These are phyloP conservation scores for Chalcis sispes DNA, from an alignment of 2,888 invertebrate genomes.

Conservation along the genomic window DNA sequence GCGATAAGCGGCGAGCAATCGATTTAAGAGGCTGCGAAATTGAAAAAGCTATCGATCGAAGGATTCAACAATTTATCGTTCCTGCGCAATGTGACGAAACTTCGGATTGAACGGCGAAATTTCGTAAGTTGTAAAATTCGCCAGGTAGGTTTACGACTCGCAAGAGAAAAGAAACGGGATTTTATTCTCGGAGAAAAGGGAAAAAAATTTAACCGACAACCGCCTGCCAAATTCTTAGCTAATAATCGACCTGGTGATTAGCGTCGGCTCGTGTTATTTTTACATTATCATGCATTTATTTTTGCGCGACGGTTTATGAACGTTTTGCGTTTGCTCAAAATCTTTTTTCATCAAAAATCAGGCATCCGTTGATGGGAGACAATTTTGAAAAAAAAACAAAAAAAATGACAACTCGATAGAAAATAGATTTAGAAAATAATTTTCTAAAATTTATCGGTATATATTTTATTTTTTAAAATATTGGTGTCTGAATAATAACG, in stretches of 20 bases:
- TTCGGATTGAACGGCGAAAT: slow-evolving; percentile 25
- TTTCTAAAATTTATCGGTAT: no score
- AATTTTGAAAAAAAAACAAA: no score
- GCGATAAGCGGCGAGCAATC: background rate
- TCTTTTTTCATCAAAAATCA: no score
- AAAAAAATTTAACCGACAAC: slow-evolving; percentile 11
- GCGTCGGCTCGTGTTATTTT: no score
- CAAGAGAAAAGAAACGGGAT: slow-evolving; percentile 26
- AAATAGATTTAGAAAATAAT: no score
- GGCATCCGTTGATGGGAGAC: no score
- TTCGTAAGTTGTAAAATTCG: slow-evolving; percentile 27
- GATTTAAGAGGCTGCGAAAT: slow-evolving; percentile 35
- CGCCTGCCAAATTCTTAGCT: background rate
- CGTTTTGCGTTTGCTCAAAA: no score
- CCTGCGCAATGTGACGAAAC: slow-evolving; percentile 36
- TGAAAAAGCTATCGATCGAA: slow-evolving; percentile 31
- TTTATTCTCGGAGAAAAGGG: slow-evolving; percentile 18
- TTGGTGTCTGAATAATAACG: no score
- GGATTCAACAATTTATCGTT: slow-evolving; percentile 41
- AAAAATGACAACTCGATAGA: no score
- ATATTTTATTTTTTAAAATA: no score
- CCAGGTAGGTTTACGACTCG: slow-evolving; percentile 23
- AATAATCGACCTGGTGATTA: slow-evolving; percentile 41
- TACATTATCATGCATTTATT: slow-evolving; percentile 32
- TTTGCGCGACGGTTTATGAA: no score